Evolutionary conservation across 2,113 vertebrate species (phyloP), one percentile per base, ranked within the genome.

Genomic region (Microcebus lehilahytsara): DNA sequence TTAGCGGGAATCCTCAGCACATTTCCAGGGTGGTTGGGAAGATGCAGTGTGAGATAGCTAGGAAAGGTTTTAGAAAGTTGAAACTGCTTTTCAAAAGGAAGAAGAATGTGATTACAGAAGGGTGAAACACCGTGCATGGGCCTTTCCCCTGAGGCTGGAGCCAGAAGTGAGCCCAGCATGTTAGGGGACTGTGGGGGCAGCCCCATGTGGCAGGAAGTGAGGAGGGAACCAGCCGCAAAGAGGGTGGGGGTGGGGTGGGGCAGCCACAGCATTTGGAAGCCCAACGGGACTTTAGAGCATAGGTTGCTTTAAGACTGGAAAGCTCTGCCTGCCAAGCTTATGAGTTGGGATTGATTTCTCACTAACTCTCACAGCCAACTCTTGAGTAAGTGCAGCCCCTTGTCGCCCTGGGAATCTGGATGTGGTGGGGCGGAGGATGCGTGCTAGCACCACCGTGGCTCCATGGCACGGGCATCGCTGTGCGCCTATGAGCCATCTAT

Each of bases 331-430:
- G 40, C 49, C 87, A 87, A 40, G 16, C 81, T 96, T 17, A 14
- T 32, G 78, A 79, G 53, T 74, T 94, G 37, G 71, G 86, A 96
- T 25, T 89, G n/a, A 88, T 79, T 92, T 96, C 51, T 92, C 90
- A 83, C n/a, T 22, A 89, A 42, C 51, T 81, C 81, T 91, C 60
- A 74, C 16, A 79, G 19, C 37, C 8, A 58, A 67, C 46, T 93
- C 69, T 79, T 89, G 32, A 81, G 20, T 64, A 92, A 89, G 58
- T 91, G 6, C 42, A 71, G 30, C 66, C 56, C 46, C 46, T 46
- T 93, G 13, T 80, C 66, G n/a, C 53, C 37, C 67, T 92, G 58
- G 87, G 42, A 89, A 32, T 96, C 69, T 87, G 58, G 71, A 40
- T 66, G 58, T 74, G 40, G 30, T 20, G 3, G 64, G 27, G 66